Evolutionary conservation across 2,113 vertebrate species (phyloP).

Genomic region (Eulemur macaco): DNA sequence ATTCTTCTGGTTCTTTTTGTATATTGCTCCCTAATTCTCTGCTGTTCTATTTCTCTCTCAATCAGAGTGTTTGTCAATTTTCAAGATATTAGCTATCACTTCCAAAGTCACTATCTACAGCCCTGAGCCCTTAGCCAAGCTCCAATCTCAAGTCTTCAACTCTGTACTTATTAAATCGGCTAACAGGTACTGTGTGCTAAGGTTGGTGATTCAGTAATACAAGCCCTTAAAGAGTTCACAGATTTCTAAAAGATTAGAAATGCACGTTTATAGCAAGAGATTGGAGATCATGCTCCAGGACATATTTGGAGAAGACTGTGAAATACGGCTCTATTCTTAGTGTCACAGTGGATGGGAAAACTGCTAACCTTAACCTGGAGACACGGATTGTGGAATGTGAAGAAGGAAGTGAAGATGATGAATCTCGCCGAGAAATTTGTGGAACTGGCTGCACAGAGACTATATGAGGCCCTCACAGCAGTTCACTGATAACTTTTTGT

Average conservation of each 20-base stretch:
- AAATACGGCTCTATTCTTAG: too few species aligned
- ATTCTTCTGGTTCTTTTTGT: neutral
- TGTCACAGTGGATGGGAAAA: too few species aligned
- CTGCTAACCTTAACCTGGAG: too few species aligned
- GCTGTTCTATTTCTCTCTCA: neutral
- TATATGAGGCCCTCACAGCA: conserved; percentile 93
- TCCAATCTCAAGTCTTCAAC: neutral
- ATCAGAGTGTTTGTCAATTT: neutral
- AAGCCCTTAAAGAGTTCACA: neutral
- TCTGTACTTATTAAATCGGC: neutral
- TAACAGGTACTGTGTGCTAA: neutral
- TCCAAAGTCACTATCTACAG: neutral
- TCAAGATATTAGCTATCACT: neutral
- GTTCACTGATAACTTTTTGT: conserved; percentile 79
- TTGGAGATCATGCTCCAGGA: too few species aligned
- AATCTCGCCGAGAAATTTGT: conserved; percentile 94
- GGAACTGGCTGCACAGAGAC: conserved; percentile 91
- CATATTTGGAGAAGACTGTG: too few species aligned
- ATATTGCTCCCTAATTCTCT: neutral
- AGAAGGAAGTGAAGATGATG: conserved; percentile 90
- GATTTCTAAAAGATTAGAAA: too few species aligned
- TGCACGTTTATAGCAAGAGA: too few species aligned
- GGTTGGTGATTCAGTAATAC: neutral
- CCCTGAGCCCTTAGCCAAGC: neutral
- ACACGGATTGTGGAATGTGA: conserved; percentile 89